phyloP scores from a whole-genome alignment of 2,888 invertebrate genomes.

The Drosophila rubida region DNA sequence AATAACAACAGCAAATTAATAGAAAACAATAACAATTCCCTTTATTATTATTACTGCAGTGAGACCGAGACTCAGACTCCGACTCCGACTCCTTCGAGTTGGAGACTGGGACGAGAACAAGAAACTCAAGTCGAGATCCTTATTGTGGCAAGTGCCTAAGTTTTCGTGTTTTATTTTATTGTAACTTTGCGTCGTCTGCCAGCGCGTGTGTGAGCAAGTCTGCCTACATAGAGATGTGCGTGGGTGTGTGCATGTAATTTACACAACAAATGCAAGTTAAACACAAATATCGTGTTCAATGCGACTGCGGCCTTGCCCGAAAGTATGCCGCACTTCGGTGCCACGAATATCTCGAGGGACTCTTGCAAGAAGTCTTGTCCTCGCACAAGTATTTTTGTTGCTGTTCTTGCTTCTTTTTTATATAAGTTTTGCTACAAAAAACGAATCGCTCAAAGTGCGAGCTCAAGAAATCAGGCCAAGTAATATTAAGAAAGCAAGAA shows the following conservation, averaged over 20 bases:
- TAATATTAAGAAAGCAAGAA: constrained; percentile 34
- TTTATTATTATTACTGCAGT: constrained; percentile 70
- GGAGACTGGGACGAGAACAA: constrained; percentile 7
- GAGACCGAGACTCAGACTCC: constrained; percentile 33
- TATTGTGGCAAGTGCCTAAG: constrained; percentile 52
- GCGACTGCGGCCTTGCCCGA: constrained; percentile 40
- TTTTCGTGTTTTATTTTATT: constrained; percentile 61
- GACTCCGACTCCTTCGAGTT: no score
- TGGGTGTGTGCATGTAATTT: constrained; percentile 43
- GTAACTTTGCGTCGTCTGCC: constrained; percentile 32
- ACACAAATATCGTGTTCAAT: constrained; percentile 50
- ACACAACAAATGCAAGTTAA: constrained; percentile 59
- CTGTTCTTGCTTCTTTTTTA: constrained; percentile 18
- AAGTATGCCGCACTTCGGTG: constrained; percentile 55
- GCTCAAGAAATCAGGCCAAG: constrained; percentile 57
- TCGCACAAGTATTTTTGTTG: constrained; percentile 1
- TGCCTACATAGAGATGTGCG: neutral
- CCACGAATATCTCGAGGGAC: constrained; percentile 31
- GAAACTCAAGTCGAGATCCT: constrained; percentile 31
- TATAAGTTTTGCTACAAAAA: constrained; percentile 42
- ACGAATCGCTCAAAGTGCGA: constrained; percentile 45
- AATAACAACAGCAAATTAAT: constrained; percentile 60
- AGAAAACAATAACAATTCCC: constrained; percentile 70
- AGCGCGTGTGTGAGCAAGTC: constrained; percentile 27
- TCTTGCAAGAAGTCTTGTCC: constrained; percentile 3